Evolutionary conservation across 1,140 invertebrate species (phyloP), one percentile per base, ranked within the genome.

Genomic region (Drosophila mojavensis): DNA sequence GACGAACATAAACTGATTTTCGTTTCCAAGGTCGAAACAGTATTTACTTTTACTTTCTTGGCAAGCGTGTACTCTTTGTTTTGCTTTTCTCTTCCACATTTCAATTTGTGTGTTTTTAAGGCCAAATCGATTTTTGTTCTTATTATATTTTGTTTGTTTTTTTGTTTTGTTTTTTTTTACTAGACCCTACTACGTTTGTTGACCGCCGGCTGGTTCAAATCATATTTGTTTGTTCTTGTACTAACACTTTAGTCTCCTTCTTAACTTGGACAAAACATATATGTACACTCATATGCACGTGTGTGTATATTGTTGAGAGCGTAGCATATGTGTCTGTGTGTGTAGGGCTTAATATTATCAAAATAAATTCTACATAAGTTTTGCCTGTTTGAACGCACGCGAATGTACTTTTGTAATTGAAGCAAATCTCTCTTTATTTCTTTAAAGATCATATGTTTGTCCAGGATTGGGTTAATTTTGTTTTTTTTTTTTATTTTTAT

Each of bases 361-460:
- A 79, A 80, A 70, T 73, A 78, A 78, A 61, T 69, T 69, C 64
- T 78, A 73, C 55, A 58, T 73, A 73, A 56, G 39, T 76, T 53
- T 58, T 70, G 58, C 59, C 72, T 75, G 72, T 61, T 72, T 68
- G 41, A 73, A 73, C 69, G 66, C 66, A 69, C 69, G 72, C 56
- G 70, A 73, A 68, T 61, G 20, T 24, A 24, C 41, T 73, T 58
- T 51, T 77, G 65, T 75, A 60, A 79, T 68, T 84, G 63, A 81
- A 78, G 79, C 50, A 86, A 86, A 86, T 85, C 82, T 86, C 82
- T 85, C 82, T 73, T 73, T 82, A 71, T 78, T 69, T 69, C 62
- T 54, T 78, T 67, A 75, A 75, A 77, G 61, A 72, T 62, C 60
- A 71, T 53, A 77, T 48, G 72, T 68, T 72, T 72, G 64, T 79